These are phyloP conservation scores for Cosmopolites sordidus DNA, from an alignment of 2,888 invertebrate species.

Conservation along the genomic window DNA sequence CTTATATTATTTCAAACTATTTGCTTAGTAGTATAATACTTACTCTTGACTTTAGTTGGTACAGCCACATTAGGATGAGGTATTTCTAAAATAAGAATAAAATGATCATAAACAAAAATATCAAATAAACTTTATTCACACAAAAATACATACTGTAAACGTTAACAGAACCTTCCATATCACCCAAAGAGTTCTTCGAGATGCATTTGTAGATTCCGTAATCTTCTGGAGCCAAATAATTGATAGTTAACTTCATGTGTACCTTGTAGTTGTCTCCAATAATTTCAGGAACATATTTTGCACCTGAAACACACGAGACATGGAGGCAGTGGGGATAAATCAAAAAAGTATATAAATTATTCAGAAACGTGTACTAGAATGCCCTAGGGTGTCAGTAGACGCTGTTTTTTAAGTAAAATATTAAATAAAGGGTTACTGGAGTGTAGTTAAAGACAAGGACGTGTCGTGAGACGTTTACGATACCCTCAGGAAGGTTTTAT, in stretches of 20 bases:
- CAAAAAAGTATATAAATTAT: no score
- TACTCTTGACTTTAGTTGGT: slow-evolving; percentile 23
- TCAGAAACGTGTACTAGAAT: no score
- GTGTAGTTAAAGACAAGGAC: not conserved
- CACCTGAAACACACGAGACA: slow-evolving; percentile 44
- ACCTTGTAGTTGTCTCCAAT: slow-evolving; percentile 74
- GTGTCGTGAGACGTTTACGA: not conserved
- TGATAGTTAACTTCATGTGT: slow-evolving; percentile 69
- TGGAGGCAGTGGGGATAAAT: no score
- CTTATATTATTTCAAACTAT: no score
- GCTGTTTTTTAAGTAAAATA: no score
- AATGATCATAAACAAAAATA: not conserved
- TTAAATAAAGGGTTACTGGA: no score
- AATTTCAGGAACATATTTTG: slow-evolving; percentile 66
- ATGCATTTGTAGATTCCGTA: slow-evolving; percentile 79
- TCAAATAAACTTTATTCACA: not conserved
- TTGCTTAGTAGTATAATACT: no score
- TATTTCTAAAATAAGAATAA: slow-evolving; percentile 22
- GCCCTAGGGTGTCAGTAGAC: no score
- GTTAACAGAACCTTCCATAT: slow-evolving; percentile 79
- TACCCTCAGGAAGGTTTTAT: not conserved
- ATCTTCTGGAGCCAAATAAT: slow-evolving; percentile 62
- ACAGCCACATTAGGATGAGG: slow-evolving; percentile 23
- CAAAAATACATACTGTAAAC: slow-evolving; percentile 66
- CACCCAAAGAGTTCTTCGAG: slow-evolving; percentile 77